Evolutionary conservation across 2,113 vertebrate species (phyloP).

Genomic region (Oreochromis aureus): DNA sequence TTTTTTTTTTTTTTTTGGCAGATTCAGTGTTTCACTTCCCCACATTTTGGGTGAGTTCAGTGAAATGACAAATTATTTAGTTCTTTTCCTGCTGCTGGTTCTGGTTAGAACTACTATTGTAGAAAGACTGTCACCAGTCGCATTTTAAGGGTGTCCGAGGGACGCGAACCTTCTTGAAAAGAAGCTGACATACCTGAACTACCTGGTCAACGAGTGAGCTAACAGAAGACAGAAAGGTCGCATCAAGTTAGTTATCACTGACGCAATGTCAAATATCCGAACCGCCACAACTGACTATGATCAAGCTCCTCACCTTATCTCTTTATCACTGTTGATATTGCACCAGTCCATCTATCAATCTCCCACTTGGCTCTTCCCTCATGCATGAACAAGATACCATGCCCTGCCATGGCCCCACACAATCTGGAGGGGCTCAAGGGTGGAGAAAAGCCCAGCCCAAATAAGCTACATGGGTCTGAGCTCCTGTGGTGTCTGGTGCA

Average conservation of each 20-base stretch:
- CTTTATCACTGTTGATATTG: accelerated
- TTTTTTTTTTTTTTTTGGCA: accelerated
- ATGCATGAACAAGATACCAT: neutral
- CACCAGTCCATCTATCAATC: neutral
- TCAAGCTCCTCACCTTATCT: neutral
- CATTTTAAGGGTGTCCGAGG: neutral
- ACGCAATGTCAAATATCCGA: neutral
- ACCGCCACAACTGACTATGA: neutral
- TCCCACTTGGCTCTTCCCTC: neutral
- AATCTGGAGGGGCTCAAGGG: neutral
- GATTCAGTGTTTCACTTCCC: accelerated
- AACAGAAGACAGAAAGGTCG: accelerated
- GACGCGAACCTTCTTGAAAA: neutral
- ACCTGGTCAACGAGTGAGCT: neutral
- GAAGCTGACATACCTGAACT: neutral
- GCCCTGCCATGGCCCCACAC: accelerated
- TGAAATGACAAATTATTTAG: neutral
- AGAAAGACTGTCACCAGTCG: accelerated
- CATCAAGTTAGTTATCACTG: neutral
- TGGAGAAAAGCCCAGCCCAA: neutral
- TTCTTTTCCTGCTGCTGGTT: neutral
- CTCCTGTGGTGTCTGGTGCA: neutral
- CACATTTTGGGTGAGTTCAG: neutral
- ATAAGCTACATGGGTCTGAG: accelerated
- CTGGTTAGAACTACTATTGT: neutral